Conservation (phyloP, 30 jellyfish, hydroid and myxozoan species). For the Aurelia sp. region DNA sequence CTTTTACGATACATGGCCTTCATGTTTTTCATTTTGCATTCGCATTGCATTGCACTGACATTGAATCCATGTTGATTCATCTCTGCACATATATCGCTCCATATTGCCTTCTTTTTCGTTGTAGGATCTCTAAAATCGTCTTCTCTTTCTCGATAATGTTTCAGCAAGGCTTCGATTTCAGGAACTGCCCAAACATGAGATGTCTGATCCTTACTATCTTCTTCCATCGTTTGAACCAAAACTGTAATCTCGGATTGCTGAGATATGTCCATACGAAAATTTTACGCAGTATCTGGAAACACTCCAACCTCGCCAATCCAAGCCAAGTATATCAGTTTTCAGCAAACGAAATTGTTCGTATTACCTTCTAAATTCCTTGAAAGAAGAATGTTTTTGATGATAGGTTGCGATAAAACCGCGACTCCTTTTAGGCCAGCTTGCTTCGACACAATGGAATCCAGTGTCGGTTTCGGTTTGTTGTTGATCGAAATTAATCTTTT, state of each 20-base stretch:
- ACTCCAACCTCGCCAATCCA: too few species aligned
- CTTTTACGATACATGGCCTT: constrained; percentile 70
- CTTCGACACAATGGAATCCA: too few species aligned
- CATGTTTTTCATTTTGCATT: constrained; percentile 68
- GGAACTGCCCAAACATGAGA: constrained; percentile 60
- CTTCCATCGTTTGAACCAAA: constrained; percentile 15
- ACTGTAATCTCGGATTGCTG: constrained; percentile 62
- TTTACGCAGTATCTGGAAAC: not conserved
- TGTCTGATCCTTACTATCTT: constrained; percentile 8
- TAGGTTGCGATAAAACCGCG: too few species aligned
- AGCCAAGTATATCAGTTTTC: too few species aligned
- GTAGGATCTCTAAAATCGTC: constrained; percentile 59
- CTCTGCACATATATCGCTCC: constrained; percentile 65
- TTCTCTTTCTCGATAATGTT: constrained; percentile 49
- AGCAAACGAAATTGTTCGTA: too few species aligned
- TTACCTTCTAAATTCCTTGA: too few species aligned
- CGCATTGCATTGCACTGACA: constrained; percentile 64
- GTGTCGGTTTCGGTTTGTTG: too few species aligned
- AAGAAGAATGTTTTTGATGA: too few species aligned
- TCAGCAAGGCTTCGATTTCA: constrained; percentile 43
- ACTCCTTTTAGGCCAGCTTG: too few species aligned
- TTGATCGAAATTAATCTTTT: too few species aligned
- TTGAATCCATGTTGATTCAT: constrained; percentile 53
- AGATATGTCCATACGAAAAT: constrained; percentile 13
- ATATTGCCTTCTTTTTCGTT: constrained; percentile 69